Evolutionary conservation across 1,140 invertebrate genomes (phyloP).

Genomic region (Cherax quadricarinatus): DNA sequence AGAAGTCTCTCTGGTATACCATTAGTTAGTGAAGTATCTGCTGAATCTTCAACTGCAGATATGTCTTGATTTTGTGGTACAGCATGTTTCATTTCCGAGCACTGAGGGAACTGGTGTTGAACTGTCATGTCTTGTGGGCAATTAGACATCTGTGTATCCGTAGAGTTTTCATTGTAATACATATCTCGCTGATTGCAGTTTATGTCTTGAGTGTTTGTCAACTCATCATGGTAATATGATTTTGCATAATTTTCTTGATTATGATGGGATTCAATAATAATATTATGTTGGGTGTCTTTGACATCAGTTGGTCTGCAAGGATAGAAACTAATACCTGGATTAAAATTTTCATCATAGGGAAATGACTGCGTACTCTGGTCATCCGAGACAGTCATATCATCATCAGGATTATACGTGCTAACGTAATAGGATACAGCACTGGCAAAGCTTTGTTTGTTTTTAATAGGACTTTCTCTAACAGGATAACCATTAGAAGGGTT

Average conservation of each 20-base stretch:
- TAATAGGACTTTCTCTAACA: slow-evolving; percentile 46
- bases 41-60: not conserved
- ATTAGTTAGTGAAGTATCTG: slow-evolving; percentile 5
- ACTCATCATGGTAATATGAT: slow-evolving; percentile 54
- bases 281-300: slow-evolving; percentile 49
- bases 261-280: slow-evolving; percentile 37
- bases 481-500: slow-evolving; percentile 38
- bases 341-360: slow-evolving; percentile 60
- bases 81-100: slow-evolving; percentile 8
- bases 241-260: slow-evolving; percentile 53
- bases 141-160: slow-evolving; percentile 61
- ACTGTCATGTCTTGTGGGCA: slow-evolving; percentile 66
- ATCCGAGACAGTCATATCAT: slow-evolving; percentile 61
- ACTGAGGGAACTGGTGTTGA: slow-evolving; percentile 52
- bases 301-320: slow-evolving; percentile 44
- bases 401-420: slow-evolving; percentile 60
- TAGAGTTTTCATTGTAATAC: slow-evolving; percentile 63
- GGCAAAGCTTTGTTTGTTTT: slow-evolving; percentile 38
- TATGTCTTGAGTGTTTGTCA: slow-evolving; percentile 28
- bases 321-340: slow-evolving; percentile 51
- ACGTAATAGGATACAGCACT: slow-evolving; percentile 64
- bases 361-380: slow-evolving; percentile 63
- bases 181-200: slow-evolving; percentile 28
- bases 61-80: slow-evolving; percentile 11
- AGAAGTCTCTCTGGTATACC: slow-evolving; percentile 40